A percentile compares a stretch with the other conserved stretches of the same genome.
phyloP scores from a whole-genome alignment of 1,140 invertebrate species.

The Sarcophaga bullata region DNA sequence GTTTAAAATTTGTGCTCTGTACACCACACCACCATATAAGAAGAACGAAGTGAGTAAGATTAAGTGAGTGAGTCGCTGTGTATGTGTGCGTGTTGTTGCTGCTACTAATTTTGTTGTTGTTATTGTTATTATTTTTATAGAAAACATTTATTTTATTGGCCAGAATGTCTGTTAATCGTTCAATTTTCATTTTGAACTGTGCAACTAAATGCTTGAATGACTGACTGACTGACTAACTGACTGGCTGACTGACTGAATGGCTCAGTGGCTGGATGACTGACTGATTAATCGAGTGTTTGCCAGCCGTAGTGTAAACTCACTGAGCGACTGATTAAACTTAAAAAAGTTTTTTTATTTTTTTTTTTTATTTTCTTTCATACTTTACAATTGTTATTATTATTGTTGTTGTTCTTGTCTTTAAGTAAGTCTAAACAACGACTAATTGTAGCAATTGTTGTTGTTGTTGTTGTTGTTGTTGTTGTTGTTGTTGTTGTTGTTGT shows the following conservation, averaged over 20 bases:
- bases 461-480: background rate
- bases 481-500: too few species aligned
- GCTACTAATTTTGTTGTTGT: background rate
- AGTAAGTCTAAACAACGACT: background rate
- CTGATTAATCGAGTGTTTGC: background rate
- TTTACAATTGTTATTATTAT: background rate
- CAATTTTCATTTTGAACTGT: too few species aligned
- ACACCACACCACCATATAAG: too few species aligned
- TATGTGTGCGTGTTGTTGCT: slow-evolving; percentile 3
- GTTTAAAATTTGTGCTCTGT: too few species aligned
- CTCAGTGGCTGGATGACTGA: background rate
- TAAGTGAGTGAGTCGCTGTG: background rate
- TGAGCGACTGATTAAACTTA: slow-evolving; percentile 32
- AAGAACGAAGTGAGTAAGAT: too few species aligned
- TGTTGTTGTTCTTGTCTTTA: too few species aligned
- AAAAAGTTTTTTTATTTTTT: background rate
- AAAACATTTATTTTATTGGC: too few species aligned
- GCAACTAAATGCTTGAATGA: too few species aligned
- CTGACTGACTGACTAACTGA: background rate
- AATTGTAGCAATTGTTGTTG: too few species aligned
- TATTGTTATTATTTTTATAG: background rate
- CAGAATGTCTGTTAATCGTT: too few species aligned
- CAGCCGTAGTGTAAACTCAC: slow-evolving; percentile 9
- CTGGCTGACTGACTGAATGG: background rate
- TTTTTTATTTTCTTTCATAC: background rate